phyloP scores from a whole-genome alignment of 2,888 invertebrate species.

The Neoascia interrupta region DNA sequence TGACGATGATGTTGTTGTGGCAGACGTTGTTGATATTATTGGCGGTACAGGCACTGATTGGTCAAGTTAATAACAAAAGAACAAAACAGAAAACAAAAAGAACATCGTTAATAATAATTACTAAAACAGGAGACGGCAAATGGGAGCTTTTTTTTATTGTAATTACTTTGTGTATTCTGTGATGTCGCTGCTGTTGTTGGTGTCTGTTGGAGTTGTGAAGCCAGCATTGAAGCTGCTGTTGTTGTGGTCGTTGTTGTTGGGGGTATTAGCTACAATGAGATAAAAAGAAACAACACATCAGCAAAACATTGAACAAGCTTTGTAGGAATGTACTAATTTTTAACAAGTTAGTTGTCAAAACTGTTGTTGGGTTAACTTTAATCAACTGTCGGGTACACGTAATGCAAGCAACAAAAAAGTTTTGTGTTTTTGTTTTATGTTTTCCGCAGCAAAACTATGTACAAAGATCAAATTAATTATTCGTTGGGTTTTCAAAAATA shows the following conservation, averaged over 20 bases:
- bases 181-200: slow-evolving; percentile 67
- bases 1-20: slow-evolving; percentile 71
- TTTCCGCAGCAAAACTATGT: no score
- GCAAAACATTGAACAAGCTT: no score
- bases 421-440: no score
- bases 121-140: slow-evolving; percentile 55
- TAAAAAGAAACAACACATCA: slow-evolving; percentile 16
- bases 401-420: no score
- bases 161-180: slow-evolving; percentile 68
- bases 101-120: not conserved
- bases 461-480: no score
- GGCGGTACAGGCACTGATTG: slow-evolving; percentile 70
- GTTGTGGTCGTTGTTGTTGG: slow-evolving; percentile 71
- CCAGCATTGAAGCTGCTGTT: slow-evolving; percentile 76
- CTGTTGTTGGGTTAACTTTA: no score
- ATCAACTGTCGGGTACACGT: no score
- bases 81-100: not conserved
- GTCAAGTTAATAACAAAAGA: not conserved
- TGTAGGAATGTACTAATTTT: no score
- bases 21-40: slow-evolving; percentile 75
- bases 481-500: no score
- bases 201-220: slow-evolving; percentile 71
- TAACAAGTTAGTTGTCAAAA: no score
- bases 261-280: slow-evolving; percentile 62
- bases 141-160: slow-evolving; percentile 23